phyloP scores from a whole-genome alignment of 1,140 invertebrate genomes.

The Periplaneta americana region DNA sequence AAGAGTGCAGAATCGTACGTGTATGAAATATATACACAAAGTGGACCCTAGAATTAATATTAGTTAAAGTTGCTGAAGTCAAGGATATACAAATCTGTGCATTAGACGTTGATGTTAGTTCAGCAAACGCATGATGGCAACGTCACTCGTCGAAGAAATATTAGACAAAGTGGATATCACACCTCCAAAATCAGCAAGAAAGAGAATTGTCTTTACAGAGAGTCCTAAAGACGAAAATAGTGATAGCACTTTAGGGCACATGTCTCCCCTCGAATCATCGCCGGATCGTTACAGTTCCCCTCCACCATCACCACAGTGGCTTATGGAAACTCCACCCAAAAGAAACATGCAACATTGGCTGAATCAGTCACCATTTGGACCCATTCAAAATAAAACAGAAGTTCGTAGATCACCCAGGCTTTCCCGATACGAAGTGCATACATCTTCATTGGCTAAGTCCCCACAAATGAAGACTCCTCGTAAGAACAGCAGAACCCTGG shows the following conservation, averaged over 20 bases:
- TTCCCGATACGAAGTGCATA: neutral
- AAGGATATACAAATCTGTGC: no score
- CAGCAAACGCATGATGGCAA: no score
- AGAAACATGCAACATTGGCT: no score
- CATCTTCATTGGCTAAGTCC: neutral
- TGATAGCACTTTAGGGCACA: slow-evolving; percentile 10
- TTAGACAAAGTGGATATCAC: neutral
- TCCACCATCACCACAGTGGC: neutral
- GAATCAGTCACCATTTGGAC: neutral
- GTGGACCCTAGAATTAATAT: no score
- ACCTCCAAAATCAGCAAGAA: neutral
- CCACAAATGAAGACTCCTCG: neutral
- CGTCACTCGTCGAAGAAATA: no score
- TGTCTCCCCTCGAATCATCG: slow-evolving; percentile 3
- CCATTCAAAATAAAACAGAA: neutral
- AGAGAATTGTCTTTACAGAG: neutral
- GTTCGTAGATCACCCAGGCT: neutral
- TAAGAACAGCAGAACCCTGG: neutral
- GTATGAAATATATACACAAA: no score
- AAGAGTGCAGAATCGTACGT: no score
- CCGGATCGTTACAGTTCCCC: slow-evolving; percentile 14
- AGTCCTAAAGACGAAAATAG: neutral
- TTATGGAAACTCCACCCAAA: neutral
- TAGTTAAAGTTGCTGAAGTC: no score
- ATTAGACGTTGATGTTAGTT: no score